A percentile compares a stretch with the other conserved stretches of the same genome.
Conservation (phyloP, 2,888 invertebrate species). For the Tyria jacobaeae region DNA sequence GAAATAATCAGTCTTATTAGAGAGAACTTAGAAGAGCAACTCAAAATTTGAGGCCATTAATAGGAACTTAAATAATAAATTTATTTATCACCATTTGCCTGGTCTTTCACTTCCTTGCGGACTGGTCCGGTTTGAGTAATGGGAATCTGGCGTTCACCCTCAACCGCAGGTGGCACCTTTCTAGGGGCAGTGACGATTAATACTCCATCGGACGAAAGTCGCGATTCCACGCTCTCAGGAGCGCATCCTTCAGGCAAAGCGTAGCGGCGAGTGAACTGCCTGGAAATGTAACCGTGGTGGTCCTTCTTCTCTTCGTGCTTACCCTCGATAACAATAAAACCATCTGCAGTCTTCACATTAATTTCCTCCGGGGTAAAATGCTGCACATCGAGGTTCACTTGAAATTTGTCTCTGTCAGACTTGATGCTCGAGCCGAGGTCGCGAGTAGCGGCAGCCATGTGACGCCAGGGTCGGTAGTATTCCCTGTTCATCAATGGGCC, state of each 20-base stretch:
- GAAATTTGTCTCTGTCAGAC: slow-evolving; percentile 78
- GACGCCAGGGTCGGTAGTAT: slow-evolving; percentile 79
- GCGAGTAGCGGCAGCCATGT: slow-evolving; percentile 76
- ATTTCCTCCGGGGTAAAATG: slow-evolving; percentile 92
- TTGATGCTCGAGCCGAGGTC: slow-evolving; percentile 86
- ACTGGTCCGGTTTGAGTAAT: slow-evolving; percentile 88
- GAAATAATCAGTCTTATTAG: slow-evolving; percentile 3
- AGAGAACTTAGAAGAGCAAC: neutral
- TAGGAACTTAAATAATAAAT: neutral
- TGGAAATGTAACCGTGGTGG: slow-evolving; percentile 90
- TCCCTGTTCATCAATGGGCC: slow-evolving; percentile 63
- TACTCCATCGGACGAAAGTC: slow-evolving; percentile 92
- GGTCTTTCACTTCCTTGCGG: slow-evolving; percentile 82
- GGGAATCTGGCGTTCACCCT: slow-evolving; percentile 85
- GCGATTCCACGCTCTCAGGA: slow-evolving; percentile 89
- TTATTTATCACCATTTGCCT: slow-evolving; percentile 73
- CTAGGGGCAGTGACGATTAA: slow-evolving; percentile 89
- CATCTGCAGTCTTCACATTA: slow-evolving; percentile 90
- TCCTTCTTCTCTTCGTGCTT: slow-evolving; percentile 93
- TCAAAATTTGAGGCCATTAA: neutral
- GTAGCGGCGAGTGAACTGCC: slow-evolving; percentile 92
- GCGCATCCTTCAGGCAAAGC: slow-evolving; percentile 91
- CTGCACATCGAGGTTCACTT: slow-evolving; percentile 90
- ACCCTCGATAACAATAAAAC: slow-evolving; percentile 90
- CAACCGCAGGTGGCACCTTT: slow-evolving; percentile 64